Evolutionary conservation across 2,113 vertebrate species (phyloP), one percentile per base, ranked within the genome.

Genomic region (Nanorana parkeri): DNA sequence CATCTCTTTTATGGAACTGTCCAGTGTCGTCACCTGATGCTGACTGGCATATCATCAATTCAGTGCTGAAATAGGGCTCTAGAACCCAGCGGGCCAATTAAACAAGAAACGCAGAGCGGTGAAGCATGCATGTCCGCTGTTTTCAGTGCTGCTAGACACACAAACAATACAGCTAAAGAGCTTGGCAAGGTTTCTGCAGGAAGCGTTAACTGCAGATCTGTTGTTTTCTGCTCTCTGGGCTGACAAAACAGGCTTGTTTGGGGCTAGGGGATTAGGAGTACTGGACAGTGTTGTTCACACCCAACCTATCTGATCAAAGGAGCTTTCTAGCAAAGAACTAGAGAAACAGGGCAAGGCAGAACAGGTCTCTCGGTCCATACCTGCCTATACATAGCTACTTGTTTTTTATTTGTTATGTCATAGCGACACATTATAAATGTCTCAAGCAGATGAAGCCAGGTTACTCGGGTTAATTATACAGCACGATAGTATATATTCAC

Each of bases 171-270:
- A 32, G 11, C 32, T 78, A 47, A 68, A 79, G 71, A 80, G 64
- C 51, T 72, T 24, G 78, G 54, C 52, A 36, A 28, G 66, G 52
- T 17, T 66, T 78, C 52, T 80, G 36, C 64, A 66, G 73, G 69
- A 60, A 17, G 15, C 32, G 32, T 82, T 79, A 68, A 24, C 17
- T 71, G 60, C 64, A 56, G 51, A 58, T 23, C 47, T 26, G 54
- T 41, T 58, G n/a, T 63, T 64, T 56, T 54, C 32, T 67, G 21
- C 23, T 61, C 69, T 69, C 74, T 78, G 36, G 67, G 21, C 20
- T 83, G 66, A 67, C 76, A 77, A 77, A 77, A 65, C 58, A 17
- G 41, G 71, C 41, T 64, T 68, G 55, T 68, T 66, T 73, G 32
- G 8, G 20, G 54, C 23, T 19, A 23, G 47, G 47, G 67, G 67